Conservation (phyloP, 92 coral and sea anemone species). For the Heliopora coerulea region DNA sequence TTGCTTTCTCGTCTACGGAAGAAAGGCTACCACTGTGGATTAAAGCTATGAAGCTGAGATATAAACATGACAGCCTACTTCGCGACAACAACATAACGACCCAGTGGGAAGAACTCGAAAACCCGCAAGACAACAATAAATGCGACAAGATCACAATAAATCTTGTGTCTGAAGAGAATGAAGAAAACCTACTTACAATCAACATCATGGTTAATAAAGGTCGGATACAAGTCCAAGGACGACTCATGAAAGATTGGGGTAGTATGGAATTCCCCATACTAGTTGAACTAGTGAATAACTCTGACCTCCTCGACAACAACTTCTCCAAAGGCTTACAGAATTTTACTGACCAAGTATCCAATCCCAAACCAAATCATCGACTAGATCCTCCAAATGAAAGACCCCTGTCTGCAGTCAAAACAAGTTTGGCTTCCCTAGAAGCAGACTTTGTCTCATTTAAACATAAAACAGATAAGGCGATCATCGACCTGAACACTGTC, state of each 20-base stretch:
- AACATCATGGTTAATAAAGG: neutral
- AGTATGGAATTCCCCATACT: neutral
- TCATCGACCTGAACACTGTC: neutral
- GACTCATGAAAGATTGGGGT: constrained; percentile 13
- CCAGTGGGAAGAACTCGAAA: neutral
- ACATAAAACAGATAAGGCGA: neutral
- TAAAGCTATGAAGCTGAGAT: neutral
- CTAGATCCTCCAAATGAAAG: constrained; percentile 4
- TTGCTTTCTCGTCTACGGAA: neutral
- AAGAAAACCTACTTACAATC: constrained; percentile 1
- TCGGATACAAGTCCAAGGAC: constrained; percentile 1
- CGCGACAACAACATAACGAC: neutral
- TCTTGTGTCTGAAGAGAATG: neutral
- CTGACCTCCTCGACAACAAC: neutral
- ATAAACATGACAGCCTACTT: neutral
- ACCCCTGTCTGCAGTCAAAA: neutral
- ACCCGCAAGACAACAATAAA: neutral
- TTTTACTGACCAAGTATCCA: neutral
- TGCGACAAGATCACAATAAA: neutral
- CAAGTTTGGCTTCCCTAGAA: neutral
- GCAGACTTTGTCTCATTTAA: constrained; percentile 1
- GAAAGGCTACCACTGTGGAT: constrained; percentile 9
- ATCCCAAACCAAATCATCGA: neutral
- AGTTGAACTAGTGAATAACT: neutral
- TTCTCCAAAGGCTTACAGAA: neutral